Percentiles rank a stretch among this genome's conserved stretches.
phyloP scores from a whole-genome alignment of 2,888 invertebrate species.

The Adelphocoris suturalis region DNA sequence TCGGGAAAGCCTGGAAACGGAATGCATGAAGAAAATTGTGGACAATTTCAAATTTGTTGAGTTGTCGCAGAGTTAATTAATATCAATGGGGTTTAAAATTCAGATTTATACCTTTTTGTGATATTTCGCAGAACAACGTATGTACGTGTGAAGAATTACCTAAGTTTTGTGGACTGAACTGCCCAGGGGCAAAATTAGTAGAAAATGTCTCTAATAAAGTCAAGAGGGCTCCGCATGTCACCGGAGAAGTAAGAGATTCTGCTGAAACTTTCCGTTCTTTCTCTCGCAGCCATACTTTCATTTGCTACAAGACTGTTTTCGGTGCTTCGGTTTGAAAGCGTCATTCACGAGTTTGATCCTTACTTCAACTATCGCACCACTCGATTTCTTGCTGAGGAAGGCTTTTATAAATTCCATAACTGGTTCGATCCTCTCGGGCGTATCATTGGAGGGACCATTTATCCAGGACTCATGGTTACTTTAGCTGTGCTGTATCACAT shows the following conservation, averaged over 20 bases:
- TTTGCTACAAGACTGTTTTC: constrained; percentile 96
- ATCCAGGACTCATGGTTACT: constrained; percentile 97
- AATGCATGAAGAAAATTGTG: too few relatives aligned
- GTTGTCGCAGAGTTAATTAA: background rate
- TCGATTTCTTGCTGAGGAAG: constrained; percentile 94
- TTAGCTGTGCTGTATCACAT: constrained; percentile 92
- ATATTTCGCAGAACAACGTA: background rate
- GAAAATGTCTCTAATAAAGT: constrained; percentile 72
- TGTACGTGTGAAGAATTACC: constrained; percentile 29
- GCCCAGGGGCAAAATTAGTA: background rate
- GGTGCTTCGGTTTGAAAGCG: constrained; percentile 96
- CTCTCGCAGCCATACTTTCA: constrained; percentile 94
- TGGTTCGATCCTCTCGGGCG: constrained; percentile 99
- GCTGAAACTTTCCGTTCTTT: constrained; percentile 91
- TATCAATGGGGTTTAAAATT: background rate
- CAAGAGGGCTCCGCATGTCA: constrained; percentile 79
- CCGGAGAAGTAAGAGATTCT: constrained; percentile 91
- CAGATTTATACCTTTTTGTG: background rate
- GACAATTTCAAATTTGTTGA: background rate
- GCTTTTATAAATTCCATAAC: constrained; percentile 97
- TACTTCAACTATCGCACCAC: constrained; percentile 99
- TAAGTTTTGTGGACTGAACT: background rate
- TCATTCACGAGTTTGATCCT: constrained; percentile 98
- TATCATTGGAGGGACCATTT: constrained; percentile 97
- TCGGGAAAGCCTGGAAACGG: too few relatives aligned